Conservation (phyloP, 2,888 invertebrate species). For the Heliconius erato region DNA sequence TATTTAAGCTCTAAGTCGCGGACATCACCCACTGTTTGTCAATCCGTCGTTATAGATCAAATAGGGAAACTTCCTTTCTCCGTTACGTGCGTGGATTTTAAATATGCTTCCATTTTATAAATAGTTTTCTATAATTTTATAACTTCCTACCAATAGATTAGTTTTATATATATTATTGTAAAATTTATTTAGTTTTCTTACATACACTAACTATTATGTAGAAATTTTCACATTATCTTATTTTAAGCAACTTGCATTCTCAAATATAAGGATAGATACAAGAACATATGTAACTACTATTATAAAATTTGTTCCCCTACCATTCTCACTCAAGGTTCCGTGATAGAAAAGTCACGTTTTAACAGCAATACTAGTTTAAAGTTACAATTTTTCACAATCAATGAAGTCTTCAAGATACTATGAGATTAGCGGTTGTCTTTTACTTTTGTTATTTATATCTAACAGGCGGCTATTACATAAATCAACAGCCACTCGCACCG, state of each 20-base stretch:
- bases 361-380: not conserved
- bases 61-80: constrained; percentile 30
- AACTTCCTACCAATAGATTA: not conserved
- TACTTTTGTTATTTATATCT: constrained; percentile 36
- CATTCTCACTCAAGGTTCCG: not conserved
- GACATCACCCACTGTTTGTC: constrained; percentile 10
- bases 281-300: too few species aligned
- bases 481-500: constrained; percentile 32
- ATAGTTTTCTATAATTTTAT: not conserved
- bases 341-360: not conserved
- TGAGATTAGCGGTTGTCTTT: constrained; percentile 8
- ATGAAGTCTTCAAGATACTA: constrained; percentile 6
- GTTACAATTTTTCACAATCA: constrained; percentile 4
- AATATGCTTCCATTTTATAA: not conserved
- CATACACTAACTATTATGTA: too few species aligned
- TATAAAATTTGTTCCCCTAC: too few species aligned
- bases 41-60: constrained; percentile 29
- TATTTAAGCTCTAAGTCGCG: constrained; percentile 17
- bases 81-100: constrained; percentile 21
- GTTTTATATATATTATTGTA: too few species aligned
- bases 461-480: constrained; percentile 43
- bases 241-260: not conserved
- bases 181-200: too few species aligned
- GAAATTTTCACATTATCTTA: not conserved
- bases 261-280: not conserved